phyloP scores from a whole-genome alignment of 2,797 vertebrate species.

The Sparidentex hasta region DNA sequence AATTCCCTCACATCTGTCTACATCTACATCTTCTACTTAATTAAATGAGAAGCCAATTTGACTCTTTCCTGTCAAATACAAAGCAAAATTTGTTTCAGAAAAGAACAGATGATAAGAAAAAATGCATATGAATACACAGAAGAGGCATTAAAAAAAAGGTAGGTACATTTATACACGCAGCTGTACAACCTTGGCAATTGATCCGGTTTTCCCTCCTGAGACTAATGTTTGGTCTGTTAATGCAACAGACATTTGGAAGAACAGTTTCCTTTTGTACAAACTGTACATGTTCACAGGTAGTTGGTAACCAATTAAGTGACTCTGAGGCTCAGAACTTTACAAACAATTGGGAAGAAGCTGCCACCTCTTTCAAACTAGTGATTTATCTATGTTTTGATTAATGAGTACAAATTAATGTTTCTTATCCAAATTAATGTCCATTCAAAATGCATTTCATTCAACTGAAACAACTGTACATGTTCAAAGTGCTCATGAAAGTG shows the following conservation, averaged over 20 bases:
- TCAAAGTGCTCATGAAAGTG: slow-evolving; percentile 40
- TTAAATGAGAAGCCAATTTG: neutral
- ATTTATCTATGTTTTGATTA: neutral
- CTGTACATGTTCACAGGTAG: slow-evolving; percentile 57
- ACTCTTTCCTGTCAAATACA: neutral
- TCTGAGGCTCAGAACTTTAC: neutral
- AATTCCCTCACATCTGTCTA: neutral
- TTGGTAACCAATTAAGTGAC: neutral
- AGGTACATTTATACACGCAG: slow-evolving; percentile 4
- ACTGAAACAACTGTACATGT: slow-evolving; percentile 20
- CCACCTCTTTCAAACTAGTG: neutral
- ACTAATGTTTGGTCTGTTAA: neutral
- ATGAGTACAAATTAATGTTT: neutral
- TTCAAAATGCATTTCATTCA: slow-evolving; percentile 15
- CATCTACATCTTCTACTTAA: neutral
- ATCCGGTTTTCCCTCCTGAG: neutral
- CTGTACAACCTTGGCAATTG: slow-evolving; percentile 29
- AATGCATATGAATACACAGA: slow-evolving; percentile 15
- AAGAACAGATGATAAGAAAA: neutral
- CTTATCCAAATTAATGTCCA: neutral
- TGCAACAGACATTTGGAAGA: neutral
- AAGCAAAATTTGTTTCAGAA: neutral
- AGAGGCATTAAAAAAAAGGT: slow-evolving; percentile 1
- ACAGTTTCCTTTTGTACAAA: slow-evolving; percentile 31
- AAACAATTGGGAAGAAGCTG: slow-evolving; percentile 15